Percentiles rank a stretch among this genome's conserved stretches.
These are phyloP conservation scores for Eristalis arbustorum DNA, from an alignment of 2,888 invertebrate species.

Conservation along the genomic window DNA sequence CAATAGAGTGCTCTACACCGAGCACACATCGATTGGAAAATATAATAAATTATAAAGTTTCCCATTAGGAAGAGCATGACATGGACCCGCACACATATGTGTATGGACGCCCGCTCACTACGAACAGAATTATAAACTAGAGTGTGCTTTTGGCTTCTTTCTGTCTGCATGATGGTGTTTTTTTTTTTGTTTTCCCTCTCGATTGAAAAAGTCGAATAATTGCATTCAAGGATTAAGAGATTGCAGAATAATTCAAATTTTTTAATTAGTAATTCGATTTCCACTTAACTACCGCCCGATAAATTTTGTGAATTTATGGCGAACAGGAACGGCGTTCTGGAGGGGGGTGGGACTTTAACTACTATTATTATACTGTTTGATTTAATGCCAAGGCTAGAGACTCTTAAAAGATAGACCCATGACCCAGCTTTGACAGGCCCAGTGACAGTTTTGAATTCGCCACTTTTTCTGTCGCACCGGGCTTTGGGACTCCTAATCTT, in stretches of 20 bases:
- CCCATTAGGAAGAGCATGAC: slow-evolving; percentile 55
- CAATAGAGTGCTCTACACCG: not conserved
- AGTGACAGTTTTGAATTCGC: too few species aligned
- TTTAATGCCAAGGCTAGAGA: too few species aligned
- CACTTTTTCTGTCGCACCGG: too few species aligned
- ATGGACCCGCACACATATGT: not conserved
- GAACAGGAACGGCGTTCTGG: too few species aligned
- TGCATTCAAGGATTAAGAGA: not conserved
- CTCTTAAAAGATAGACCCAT: too few species aligned
- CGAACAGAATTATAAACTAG: not conserved
- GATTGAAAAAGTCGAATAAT: not conserved
- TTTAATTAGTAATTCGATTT: not conserved
- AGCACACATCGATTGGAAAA: slow-evolving; percentile 67
- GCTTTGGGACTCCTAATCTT: too few species aligned
- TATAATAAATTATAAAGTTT: slow-evolving; percentile 71
- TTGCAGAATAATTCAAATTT: not conserved
- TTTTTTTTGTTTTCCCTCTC: not conserved
- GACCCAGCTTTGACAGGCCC: too few species aligned
- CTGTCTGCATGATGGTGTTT: not conserved
- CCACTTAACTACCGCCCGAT: too few species aligned
- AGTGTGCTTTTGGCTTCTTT: not conserved
- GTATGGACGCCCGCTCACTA: not conserved
- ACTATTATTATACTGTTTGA: too few species aligned
- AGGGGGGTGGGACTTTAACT: too few species aligned
- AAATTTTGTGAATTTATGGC: too few species aligned